Conservation (phyloP, 2,888 invertebrate genomes). For the Ypsolopha sequella region DNA sequence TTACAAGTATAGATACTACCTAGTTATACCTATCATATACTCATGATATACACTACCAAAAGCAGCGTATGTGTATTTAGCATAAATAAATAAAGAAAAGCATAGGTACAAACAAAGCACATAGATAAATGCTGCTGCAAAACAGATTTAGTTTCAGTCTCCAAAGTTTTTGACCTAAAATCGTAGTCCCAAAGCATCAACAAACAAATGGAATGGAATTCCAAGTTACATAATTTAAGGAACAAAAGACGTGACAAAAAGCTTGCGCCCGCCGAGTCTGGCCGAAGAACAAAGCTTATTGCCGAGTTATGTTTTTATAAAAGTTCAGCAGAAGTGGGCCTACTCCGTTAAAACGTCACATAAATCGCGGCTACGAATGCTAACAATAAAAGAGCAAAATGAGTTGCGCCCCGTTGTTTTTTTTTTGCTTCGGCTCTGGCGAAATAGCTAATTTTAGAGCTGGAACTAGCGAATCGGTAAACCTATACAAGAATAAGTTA, state of each 20-base stretch:
- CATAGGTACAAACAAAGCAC: no score
- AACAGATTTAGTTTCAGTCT: no score
- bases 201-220: constrained; percentile 20
- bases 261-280: constrained; percentile 39
- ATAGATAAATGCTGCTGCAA: no score
- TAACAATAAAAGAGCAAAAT: constrained; percentile 23
- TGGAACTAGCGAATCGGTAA: background rate
- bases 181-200: background rate
- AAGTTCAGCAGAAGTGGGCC: constrained; percentile 34
- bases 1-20: no score
- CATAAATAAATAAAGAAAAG: no score
- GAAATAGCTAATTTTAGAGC: constrained; percentile 1
- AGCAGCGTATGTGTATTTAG: no score
- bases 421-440: constrained; percentile 2
- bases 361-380: constrained; percentile 52
- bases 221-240: constrained; percentile 57
- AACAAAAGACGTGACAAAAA: constrained; percentile 55
- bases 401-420: background rate
- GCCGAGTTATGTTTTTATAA: constrained; percentile 44
- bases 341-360: constrained; percentile 52
- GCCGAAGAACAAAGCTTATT: constrained; percentile 46
- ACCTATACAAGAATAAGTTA: no score
- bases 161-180: no score
- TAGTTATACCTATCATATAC: no score
- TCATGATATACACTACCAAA: no score